These are phyloP conservation scores for Melanotaenia pygmaea DNA, from an alignment of 2,797 vertebrate genomes.

Conservation along the genomic window DNA sequence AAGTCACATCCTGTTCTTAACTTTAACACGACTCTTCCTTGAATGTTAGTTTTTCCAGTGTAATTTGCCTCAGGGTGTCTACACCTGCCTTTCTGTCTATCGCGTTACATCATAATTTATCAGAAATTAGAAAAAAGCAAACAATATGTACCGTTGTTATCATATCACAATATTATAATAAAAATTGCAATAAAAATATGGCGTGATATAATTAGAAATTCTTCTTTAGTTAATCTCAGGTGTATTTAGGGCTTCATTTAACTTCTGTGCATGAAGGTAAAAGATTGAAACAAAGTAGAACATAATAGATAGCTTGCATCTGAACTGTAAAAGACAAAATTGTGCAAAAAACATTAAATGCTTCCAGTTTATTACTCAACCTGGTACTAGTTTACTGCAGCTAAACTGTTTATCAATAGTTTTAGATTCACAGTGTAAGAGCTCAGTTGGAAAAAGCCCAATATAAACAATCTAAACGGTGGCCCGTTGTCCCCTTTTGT, in stretches of 20 bases:
- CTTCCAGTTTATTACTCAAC: no score
- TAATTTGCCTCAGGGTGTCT: constrained; percentile 16
- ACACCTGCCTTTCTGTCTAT: constrained; percentile 11
- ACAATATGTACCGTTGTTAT: background rate
- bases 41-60: constrained; percentile 34
- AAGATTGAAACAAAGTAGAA: no score
- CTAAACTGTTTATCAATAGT: no score
- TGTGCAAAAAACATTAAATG: no score
- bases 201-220: background rate
- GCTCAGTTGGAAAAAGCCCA: background rate
- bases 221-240: background rate
- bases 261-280: no score
- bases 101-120: constrained; percentile 32
- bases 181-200: background rate
- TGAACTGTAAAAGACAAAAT: no score
- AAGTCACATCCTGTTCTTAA: constrained; percentile 46
- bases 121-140: background rate
- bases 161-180: no score
- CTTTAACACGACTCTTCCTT: constrained; percentile 22
- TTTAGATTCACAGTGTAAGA: no score
- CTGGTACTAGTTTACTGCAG: no score
- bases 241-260: background rate
- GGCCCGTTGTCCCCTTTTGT: background rate
- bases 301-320: no score
- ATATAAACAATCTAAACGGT: background rate